Conservation (phyloP, 2,797 vertebrate genomes). For the Melanotaenia parkinsoni region DNA sequence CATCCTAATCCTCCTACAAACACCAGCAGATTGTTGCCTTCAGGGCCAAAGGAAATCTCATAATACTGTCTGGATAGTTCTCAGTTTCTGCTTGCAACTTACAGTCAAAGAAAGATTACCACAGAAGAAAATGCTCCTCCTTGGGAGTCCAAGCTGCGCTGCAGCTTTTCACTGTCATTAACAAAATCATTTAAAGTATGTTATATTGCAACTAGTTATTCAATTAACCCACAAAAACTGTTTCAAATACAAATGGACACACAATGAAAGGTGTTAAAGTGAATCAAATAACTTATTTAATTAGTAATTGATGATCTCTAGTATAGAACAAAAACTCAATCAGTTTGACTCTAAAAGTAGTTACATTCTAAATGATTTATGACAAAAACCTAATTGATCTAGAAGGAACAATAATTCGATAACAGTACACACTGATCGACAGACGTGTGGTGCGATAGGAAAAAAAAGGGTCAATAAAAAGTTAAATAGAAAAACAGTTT, state of each 20-base stretch:
- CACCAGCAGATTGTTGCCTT: constrained; percentile 23
- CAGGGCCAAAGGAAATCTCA: constrained; percentile 57
- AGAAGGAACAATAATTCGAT: constrained; percentile 3
- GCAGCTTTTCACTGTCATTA: constrained; percentile 22
- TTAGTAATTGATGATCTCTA: too few species aligned
- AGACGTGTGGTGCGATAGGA: too few species aligned
- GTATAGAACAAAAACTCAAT: not conserved
- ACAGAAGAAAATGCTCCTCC: constrained; percentile 21
- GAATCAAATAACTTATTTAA: too few species aligned
- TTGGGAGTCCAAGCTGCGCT: constrained; percentile 18
- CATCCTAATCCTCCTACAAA: constrained; percentile 43
- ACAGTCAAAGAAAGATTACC: constrained; percentile 16
- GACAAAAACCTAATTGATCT: constrained; percentile 46
- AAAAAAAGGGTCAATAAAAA: too few species aligned
- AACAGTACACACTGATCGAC: too few species aligned
- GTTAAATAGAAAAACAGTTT: too few species aligned
- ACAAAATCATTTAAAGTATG: constrained; percentile 30
- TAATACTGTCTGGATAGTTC: constrained; percentile 49
- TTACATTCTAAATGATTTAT: not conserved
- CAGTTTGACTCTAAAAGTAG: constrained; percentile 7
- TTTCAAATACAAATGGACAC: too few species aligned
- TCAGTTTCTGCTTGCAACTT: constrained; percentile 15
- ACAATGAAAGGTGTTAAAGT: too few species aligned
- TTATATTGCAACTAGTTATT: constrained; percentile 9
- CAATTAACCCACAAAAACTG: not conserved